phyloP scores from a whole-genome alignment of 2,888 invertebrate genomes.

The Drosophila hamatofila region DNA sequence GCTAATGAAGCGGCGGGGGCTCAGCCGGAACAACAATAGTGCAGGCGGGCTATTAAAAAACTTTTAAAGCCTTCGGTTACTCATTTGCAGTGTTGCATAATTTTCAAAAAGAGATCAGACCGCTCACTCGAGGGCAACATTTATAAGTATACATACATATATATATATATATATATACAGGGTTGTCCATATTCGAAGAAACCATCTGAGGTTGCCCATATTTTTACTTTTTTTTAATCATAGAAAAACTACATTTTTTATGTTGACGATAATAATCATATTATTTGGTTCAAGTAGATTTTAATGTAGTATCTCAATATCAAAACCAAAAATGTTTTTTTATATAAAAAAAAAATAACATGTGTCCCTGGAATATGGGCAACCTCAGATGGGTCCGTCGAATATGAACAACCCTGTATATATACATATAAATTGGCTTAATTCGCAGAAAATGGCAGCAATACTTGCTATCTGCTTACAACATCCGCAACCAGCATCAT shows the following conservation, averaged over 20 bases:
- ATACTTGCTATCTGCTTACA: slow-evolving; percentile 26
- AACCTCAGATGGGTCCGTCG: no score
- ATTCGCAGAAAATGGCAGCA: slow-evolving; percentile 73
- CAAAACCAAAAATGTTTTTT: no score
- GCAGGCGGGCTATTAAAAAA: slow-evolving; percentile 49
- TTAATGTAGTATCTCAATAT: no score
- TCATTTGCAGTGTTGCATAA: slow-evolving; percentile 58
- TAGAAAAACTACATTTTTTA: no score
- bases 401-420: no score
- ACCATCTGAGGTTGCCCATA: no score
- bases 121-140: slow-evolving; percentile 30
- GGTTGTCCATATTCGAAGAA: no score
- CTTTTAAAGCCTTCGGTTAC: slow-evolving; percentile 63
- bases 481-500: slow-evolving; percentile 39
- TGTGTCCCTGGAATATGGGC: no score
- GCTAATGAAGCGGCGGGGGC: slow-evolving; percentile 67
- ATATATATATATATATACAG: slow-evolving; percentile 37
- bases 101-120: slow-evolving; percentile 25
- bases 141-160: neutral
- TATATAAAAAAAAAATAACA: no score
- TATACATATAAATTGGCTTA: slow-evolving; percentile 71
- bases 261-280: no score
- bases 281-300: no score
- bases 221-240: no score
- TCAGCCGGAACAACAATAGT: slow-evolving; percentile 19